Evolutionary conservation across 64 coral and sea anemone genomes (phyloP).

Genomic region (Anthopleura sola): DNA sequence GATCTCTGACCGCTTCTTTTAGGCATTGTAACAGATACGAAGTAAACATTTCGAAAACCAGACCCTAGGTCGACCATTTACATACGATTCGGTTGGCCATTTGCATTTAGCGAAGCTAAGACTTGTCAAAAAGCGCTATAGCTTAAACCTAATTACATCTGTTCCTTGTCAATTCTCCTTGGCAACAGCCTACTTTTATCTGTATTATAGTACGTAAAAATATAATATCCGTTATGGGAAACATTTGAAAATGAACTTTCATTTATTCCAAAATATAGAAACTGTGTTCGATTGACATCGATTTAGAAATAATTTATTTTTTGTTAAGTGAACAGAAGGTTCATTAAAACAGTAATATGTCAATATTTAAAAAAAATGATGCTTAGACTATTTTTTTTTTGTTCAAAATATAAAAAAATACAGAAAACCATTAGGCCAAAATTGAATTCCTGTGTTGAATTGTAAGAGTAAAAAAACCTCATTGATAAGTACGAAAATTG

Average conservation of each 20-base stretch:
- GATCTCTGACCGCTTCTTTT: not conserved
- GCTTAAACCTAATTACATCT: not conserved
- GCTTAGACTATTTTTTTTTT: no score
- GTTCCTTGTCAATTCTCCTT: not conserved
- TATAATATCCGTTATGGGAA: not conserved
- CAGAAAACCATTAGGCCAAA: no score
- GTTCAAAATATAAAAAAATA: no score
- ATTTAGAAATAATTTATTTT: no score
- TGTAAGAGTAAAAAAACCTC: no score
- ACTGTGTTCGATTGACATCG: no score
- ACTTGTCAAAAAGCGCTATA: constrained; percentile 7
- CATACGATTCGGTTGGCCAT: not conserved
- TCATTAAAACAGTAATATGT: no score
- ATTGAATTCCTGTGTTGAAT: no score
- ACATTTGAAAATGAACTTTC: not conserved
- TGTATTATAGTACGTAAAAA: not conserved
- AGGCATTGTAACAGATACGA: not conserved
- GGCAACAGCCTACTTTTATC: not conserved
- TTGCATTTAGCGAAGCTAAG: constrained; percentile 4
- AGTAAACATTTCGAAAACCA: not conserved
- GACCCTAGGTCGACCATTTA: not conserved
- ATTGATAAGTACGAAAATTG: no score
- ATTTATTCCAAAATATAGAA: no score
- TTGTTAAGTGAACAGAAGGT: no score
- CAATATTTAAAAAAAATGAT: no score